These are phyloP conservation scores for Zaprionus nigranus DNA, from an alignment of 1,140 invertebrate species.

Conservation along the genomic window DNA sequence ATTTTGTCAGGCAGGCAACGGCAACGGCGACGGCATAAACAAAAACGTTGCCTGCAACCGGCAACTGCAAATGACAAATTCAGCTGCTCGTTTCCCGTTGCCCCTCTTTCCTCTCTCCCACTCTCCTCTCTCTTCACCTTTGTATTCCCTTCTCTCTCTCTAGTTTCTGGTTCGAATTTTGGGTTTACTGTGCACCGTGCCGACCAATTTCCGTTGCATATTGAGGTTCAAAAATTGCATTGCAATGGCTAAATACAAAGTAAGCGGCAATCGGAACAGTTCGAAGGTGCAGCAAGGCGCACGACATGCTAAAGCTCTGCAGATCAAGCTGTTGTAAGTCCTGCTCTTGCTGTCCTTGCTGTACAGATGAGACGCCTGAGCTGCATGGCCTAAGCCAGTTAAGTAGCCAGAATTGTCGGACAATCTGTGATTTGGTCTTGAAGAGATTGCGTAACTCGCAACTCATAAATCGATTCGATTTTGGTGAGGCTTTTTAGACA, in stretches of 20 bases:
- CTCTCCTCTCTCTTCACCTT: neutral
- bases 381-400: neutral
- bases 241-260: slow-evolving; percentile 76
- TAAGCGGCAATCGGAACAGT: slow-evolving; percentile 69
- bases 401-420: neutral
- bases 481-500: neutral
- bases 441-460: neutral
- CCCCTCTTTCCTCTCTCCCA: neutral
- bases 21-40: slow-evolving; percentile 14
- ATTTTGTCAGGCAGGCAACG: slow-evolving; percentile 56
- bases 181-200: slow-evolving; percentile 41
- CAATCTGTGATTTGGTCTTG: neutral
- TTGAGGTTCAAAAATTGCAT: slow-evolving; percentile 47
- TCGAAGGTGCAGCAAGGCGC: slow-evolving; percentile 19
- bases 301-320: slow-evolving; percentile 24
- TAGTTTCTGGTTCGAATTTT: slow-evolving; percentile 42
- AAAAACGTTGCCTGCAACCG: slow-evolving; percentile 37
- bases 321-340: slow-evolving; percentile 55
- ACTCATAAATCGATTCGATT: neutral
- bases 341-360: neutral
- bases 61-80: slow-evolving; percentile 62
- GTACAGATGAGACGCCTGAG: neutral
- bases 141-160: neutral
- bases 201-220: slow-evolving; percentile 75
- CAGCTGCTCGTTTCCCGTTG: slow-evolving; percentile 50